These are phyloP conservation scores for Leptothorax acervorum DNA, from an alignment of 2,888 invertebrate species.

Conservation along the genomic window DNA sequence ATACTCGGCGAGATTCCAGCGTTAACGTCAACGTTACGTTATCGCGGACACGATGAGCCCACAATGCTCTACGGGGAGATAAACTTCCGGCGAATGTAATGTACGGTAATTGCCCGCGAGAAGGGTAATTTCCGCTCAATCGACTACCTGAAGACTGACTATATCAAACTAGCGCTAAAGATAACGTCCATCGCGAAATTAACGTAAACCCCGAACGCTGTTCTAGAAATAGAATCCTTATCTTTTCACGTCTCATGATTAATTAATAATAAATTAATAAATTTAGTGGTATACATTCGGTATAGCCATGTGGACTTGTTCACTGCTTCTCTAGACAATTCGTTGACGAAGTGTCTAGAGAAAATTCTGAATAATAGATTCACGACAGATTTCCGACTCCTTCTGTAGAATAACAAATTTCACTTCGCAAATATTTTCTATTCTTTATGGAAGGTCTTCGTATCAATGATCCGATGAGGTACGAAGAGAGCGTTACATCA, in stretches of 20 bases:
- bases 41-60: not conserved
- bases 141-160: constrained; percentile 41
- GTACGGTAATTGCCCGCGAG: constrained; percentile 61
- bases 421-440: constrained; percentile 34
- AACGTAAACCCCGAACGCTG: not conserved
- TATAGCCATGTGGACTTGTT: not conserved
- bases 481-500: constrained; percentile 24
- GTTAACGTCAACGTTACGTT: constrained; percentile 52
- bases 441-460: constrained; percentile 8
- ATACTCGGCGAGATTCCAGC: constrained; percentile 1
- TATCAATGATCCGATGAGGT: constrained; percentile 30
- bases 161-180: constrained; percentile 43
- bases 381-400: not conserved
- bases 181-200: constrained; percentile 26
- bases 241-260: not conserved
- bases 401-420: constrained; percentile 15
- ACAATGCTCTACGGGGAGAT: constrained; percentile 43
- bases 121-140: constrained; percentile 63
- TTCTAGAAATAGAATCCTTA: not conserved
- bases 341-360: not conserved
- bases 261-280: constrained; percentile 5
- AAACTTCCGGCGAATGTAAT: constrained; percentile 70
- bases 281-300: not conserved
- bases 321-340: not conserved
- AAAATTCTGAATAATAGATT: not conserved